These are phyloP conservation scores for Podotricha telesiphe DNA, from an alignment of 2,888 invertebrate species.

Conservation along the genomic window DNA sequence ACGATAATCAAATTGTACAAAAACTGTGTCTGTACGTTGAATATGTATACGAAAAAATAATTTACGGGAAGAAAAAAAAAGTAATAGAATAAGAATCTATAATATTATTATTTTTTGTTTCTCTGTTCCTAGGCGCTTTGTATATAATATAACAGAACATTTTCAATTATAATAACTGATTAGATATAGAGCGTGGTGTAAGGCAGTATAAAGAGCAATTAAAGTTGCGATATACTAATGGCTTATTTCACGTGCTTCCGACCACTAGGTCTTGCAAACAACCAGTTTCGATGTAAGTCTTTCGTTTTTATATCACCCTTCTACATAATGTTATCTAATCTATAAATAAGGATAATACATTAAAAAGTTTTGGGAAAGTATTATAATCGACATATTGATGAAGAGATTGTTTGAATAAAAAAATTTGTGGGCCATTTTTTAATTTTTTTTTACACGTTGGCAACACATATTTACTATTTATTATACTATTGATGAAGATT, in stretches of 20 bases:
- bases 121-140: too few species aligned
- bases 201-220: slow-evolving; percentile 32
- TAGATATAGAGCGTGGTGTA: slow-evolving; percentile 18
- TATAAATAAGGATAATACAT: slow-evolving; percentile 5
- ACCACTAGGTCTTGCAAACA: slow-evolving; percentile 31
- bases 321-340: slow-evolving; percentile 12
- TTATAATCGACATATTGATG: neutral
- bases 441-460: neutral
- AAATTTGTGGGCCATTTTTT: neutral
- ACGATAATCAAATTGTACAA: too few species aligned
- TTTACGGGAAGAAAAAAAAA: too few species aligned
- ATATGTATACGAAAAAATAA: too few species aligned
- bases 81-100: too few species aligned
- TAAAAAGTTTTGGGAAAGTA: neutral
- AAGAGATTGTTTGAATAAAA: slow-evolving; percentile 1
- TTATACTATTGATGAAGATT: too few species aligned
- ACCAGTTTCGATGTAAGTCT: slow-evolving; percentile 21
- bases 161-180: neutral
- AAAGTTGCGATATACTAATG: slow-evolving; percentile 34
- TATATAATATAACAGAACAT: neutral
- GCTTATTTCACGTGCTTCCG: slow-evolving; percentile 40
- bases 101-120: too few species aligned
- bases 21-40: too few species aligned
- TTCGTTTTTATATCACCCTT: slow-evolving; percentile 20
- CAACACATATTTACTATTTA: too few species aligned